Base-by-base conservation (phyloP, 2,888 invertebrate genomes). In the Salticus scenicus region DNA sequence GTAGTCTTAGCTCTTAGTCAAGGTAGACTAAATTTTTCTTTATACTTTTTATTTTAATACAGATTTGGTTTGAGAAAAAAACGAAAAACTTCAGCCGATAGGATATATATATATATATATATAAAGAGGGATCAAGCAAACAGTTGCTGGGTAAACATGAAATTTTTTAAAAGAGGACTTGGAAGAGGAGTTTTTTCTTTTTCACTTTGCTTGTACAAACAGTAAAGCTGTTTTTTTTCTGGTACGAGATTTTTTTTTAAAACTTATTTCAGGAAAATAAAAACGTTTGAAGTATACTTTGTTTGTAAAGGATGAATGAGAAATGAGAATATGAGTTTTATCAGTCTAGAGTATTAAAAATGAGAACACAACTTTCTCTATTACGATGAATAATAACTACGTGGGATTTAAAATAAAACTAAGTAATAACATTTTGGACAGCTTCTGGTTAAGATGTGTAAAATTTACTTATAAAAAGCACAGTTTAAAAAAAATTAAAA, bases 61-160 rank as follows among this genome's bases (percentile, higher is more conserved):
- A 47, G 42, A 47, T 47, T 47, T 47, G 17, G 42, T 47, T 47
- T 14, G 14, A 17, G 42, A 17, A 47, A 47, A 47, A 47, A 47
- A 14, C 17, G 7, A 47, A 47, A 47, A 47, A 47, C n/a, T n/a
- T n/a, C n/a, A n/a, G n/a, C n/a, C n/a, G n/a, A n/a, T n/a, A n/a
- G n/a, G n/a, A n/a, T n/a, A n/a, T n/a, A n/a, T n/a, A n/a, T n/a
- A 37, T 8, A 37, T 8, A 37, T 8, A 37, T 8, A 37, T 5
- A 37, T 37, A 37, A 37, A 37, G 12, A 37, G 12, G 12, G 2
- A 57, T 57, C 57, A 57, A 24, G 57, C 57, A 57, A 24, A 57
- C 57, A 57, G 57, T 57, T 57, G 17, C 57, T 57, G 24, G 24
- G 57, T 57, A 57, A 57, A 57, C 57, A 57, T n/a, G 57, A 24